Evolutionary conservation across 2,797 vertebrate species (phyloP), one percentile per base, ranked within the genome.

Genomic region (Anguilla pacifica): DNA sequence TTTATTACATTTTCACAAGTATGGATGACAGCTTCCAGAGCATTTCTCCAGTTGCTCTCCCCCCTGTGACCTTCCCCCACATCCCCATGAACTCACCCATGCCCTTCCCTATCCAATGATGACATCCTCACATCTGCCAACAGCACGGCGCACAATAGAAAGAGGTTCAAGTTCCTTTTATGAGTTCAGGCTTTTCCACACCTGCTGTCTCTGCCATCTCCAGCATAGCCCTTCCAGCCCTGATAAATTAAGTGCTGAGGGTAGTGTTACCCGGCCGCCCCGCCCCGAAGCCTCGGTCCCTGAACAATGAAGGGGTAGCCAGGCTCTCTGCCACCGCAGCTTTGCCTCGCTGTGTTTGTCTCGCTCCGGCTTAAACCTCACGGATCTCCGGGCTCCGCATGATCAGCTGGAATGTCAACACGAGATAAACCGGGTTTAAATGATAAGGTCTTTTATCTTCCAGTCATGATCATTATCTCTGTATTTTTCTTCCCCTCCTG

Each of bases 301-400:
- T 79, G 92, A 92, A 94, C 94, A 94, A 93, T 94, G 92, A 95
- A 94, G 93, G 93, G 93, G 94, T 94, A 92, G 94, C 90, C 87
- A 87, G 88, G 90, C 87, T 53, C 85, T 70, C 77, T 86, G 9
- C 57, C 35, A 49, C 55, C 85, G 82, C 85, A 67, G 85, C 86
- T 87, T 87, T 83, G 85, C 88, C 87, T 84, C 57, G 67, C n/a
- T 55, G 67, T 89, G 89, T 91, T 90, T 91, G 88, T 90, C 88
- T 89, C 85, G 86, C 89, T 88, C 86, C 57, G 25, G 87, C 82
- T 88, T 74, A 28, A 85, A 61, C 57, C 89, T 86, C 87, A 46
- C 84, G 83, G 55, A 87, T 90, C 89, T 91, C 88, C 86, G 91
- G 89, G 92, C 91, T 90, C 85, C 86, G 91, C 91, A 92, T 93